Evolutionary conservation across 1,140 invertebrate species (phyloP), one percentile per base, ranked within the genome.

Genomic region (Drosophila lowei): DNA sequence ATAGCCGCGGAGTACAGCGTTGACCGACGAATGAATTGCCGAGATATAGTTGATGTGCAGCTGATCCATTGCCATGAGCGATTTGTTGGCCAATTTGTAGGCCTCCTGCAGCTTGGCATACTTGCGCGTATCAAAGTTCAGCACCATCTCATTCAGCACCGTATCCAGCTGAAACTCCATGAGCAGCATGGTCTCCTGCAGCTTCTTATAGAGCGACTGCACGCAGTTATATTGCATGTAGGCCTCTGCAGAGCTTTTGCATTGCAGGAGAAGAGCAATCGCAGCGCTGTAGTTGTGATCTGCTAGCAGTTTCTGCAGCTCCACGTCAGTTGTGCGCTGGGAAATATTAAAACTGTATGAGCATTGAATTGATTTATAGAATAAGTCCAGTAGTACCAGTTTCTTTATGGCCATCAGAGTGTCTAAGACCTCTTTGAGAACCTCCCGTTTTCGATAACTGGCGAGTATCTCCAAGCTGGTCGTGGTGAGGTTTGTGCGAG

Each of bases 1-100:
- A 91, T 96, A 97, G 0, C 93, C 94, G 59, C 95, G 94, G 0
- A 98, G 93, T 6, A 96, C 94, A 30, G 94, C 94, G 46, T 97
- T 95, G 0, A 97, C 96, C 9, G 95, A 95, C 79, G 97, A 97
- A 77, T 99, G 98, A 53, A 99, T 96, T 0, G 97, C 96, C 49
- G 97, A 98, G 0, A 97, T 96, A 91, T 98, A 98, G 91, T 99
- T 97, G 94, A 99, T 98, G 70, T 96, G 95, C 41, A 98, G 91
- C 91, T 99, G 97, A 92, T 99, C 98, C 93, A 99, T 97, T 0
- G 97, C 96, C 4, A 95, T 95, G 91, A 98, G 94, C 0, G 95
- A 97, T 92, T 97, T 98, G 6, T 96, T 96, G 1, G 98, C 91
- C 4, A 97, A 91, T 18, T 93, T 93, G 80, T 98, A 99, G 0